A percentile compares a stretch with the other conserved stretches of the same genome.
These are phyloP conservation scores for Tetramorium simillimum DNA, from an alignment of 1,140 invertebrate species.

Conservation along the genomic window DNA sequence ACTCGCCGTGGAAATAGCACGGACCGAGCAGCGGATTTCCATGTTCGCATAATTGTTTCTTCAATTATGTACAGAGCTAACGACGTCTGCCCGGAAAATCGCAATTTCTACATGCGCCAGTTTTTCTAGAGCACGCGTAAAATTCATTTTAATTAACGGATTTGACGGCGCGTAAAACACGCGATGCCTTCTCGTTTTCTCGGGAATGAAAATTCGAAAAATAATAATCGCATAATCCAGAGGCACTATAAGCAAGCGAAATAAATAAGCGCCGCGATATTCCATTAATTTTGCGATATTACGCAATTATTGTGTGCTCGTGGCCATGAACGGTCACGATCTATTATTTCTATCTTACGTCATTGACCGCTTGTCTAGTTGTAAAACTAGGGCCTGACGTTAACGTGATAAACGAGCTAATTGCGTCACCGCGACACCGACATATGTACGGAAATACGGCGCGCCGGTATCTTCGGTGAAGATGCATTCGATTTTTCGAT, in stretches of 20 bases:
- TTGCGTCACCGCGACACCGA: constrained; percentile 21
- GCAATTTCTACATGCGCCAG: background rate
- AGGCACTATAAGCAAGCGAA: background rate
- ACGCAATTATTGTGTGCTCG: background rate
- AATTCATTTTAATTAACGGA: constrained; percentile 35
- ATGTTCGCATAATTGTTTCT: constrained; percentile 45
- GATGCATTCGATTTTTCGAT: constrained; percentile 59
- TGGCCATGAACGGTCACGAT: background rate
- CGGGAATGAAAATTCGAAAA: background rate
- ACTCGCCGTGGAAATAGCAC: background rate
- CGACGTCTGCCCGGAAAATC: background rate
- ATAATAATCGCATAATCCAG: background rate
- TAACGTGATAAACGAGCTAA: constrained; percentile 64
- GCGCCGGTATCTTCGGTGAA: constrained; percentile 29
- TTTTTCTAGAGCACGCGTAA: constrained; percentile 23
- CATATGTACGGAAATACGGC: background rate
- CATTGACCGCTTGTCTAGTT: background rate
- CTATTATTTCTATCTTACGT: background rate
- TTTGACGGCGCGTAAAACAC: constrained; percentile 1
- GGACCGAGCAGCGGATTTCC: background rate
- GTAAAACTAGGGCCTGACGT: constrained; percentile 3
- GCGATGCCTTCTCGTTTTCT: background rate
- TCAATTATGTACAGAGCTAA: constrained; percentile 36
- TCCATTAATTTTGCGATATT: background rate
- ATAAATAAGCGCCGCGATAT: background rate